Evolutionary conservation across 2,113 vertebrate genomes (phyloP), one percentile per base, ranked within the genome.

Genomic region (Antigone vipio): DNA sequence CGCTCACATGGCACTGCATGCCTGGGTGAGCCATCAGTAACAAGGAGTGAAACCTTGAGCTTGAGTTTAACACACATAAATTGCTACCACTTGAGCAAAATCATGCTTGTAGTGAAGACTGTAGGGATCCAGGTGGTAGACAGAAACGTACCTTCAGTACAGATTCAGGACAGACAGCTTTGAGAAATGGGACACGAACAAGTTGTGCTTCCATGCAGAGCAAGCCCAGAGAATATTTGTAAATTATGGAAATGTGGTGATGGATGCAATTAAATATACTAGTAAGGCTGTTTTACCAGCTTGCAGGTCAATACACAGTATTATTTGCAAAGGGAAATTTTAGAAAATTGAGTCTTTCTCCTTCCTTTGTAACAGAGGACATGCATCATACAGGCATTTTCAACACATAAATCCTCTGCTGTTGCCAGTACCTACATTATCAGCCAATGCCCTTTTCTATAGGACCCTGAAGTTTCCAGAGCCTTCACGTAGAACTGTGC

Each of bases 1-100:
- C 20, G 18, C 4, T 72, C n/a, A 18, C 11, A 21, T 69, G 0
- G 0, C 34, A 32, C n/a, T 20, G 3, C 5, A 11, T 15, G 29
- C 38, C 49, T 73, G 49, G 26, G 38, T 86, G 32, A 91, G 18
- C 63, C 55, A 55, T 42, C 49, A 63, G 47, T 24, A 77, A 42
- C 32, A 71, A 78, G 9, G 17, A 76, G 6, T n/a, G 42, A 88
- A 94, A 44, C 15, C 23, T 19, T 60, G 29, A 72, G 13, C 32
- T 74, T 44, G 27, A 74, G 47, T n/a, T 79, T 71, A 88, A 45
- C 17, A 68, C 23, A 58, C 44, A 72, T 22, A 64, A 85, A 73
- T 63, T 3, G 0, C 22, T 29, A 9, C 15, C 69, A 2, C 12
- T 58, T 42, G 26, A 86, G 63, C 6, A 55, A 60, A 88, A 56